A percentile compares a stretch with the other conserved stretches of the same genome.
These are phyloP conservation scores for Merops nubicus DNA, from an alignment of 2,113 vertebrate species.

Conservation along the genomic window DNA sequence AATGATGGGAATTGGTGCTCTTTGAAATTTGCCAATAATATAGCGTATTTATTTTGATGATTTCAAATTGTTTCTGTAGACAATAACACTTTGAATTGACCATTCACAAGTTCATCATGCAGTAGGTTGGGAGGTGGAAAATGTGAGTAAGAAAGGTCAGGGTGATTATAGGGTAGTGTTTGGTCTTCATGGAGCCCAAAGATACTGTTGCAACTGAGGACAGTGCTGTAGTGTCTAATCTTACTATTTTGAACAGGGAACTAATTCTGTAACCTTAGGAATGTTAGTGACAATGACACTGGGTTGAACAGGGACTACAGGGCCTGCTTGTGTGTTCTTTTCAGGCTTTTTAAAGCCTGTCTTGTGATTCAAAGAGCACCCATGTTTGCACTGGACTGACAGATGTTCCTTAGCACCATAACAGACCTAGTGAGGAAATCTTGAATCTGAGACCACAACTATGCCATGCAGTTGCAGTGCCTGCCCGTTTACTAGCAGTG, in stretches of 20 bases:
- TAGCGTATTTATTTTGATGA: neutral
- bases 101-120: neutral
- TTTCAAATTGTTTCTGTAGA: neutral
- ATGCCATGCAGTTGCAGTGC: neutral
- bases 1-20: neutral
- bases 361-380: neutral
- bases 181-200: neutral
- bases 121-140: neutral
- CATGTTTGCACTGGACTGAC: neutral
- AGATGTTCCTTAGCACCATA: neutral
- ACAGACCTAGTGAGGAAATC: fast-evolving
- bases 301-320: neutral
- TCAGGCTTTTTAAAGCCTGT: neutral
- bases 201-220: neutral
- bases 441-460: neutral
- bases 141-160: neutral
- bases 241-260: neutral
- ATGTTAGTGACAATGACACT: neutral
- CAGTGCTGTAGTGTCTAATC: neutral
- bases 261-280: neutral
- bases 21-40: neutral
- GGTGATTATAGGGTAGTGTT: neutral
- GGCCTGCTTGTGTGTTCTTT: neutral
- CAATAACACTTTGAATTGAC: neutral
- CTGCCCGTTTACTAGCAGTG: neutral